Conservation (phyloP, 2,113 vertebrate genomes). For the Perccottus glenii region DNA sequence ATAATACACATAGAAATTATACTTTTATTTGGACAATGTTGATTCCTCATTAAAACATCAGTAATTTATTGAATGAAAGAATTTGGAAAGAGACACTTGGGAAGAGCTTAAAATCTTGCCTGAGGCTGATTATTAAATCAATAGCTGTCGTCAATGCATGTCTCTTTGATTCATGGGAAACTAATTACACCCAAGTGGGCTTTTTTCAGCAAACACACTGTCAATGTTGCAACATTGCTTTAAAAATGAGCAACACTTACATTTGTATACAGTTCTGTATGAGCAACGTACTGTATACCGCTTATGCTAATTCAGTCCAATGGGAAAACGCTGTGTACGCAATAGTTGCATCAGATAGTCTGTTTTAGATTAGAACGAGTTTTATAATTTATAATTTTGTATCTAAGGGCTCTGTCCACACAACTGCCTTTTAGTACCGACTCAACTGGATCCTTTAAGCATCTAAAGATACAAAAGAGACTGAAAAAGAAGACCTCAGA, state of each 20-base stretch:
- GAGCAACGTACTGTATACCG: neutral
- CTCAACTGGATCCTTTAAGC: no score
- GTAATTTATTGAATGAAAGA: constrained; percentile 19
- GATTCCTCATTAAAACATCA: constrained; percentile 25
- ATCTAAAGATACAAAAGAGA: no score
- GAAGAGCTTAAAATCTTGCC: constrained; percentile 21
- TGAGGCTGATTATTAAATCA: constrained; percentile 33
- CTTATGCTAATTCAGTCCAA: no score
- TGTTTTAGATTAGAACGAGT: no score
- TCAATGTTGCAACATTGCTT: constrained; percentile 17
- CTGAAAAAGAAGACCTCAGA: no score
- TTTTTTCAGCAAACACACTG: constrained; percentile 21
- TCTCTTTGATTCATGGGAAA: constrained; percentile 17
- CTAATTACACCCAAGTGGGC: constrained; percentile 37
- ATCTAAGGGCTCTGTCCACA: no score
- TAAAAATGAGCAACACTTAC: constrained; percentile 22
- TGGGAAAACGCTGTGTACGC: no score
- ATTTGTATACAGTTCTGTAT: constrained; percentile 18
- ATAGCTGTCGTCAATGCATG: constrained; percentile 9
- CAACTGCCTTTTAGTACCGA: no score
- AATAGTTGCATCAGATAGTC: no score
- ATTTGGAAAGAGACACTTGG: constrained; percentile 17
- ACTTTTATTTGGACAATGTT: constrained; percentile 21
- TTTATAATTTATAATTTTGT: no score
- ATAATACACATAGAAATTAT: constrained; percentile 6